These are phyloP conservation scores for Phrixothrix hirtus DNA, from an alignment of 2,888 invertebrate genomes.

Conservation along the genomic window DNA sequence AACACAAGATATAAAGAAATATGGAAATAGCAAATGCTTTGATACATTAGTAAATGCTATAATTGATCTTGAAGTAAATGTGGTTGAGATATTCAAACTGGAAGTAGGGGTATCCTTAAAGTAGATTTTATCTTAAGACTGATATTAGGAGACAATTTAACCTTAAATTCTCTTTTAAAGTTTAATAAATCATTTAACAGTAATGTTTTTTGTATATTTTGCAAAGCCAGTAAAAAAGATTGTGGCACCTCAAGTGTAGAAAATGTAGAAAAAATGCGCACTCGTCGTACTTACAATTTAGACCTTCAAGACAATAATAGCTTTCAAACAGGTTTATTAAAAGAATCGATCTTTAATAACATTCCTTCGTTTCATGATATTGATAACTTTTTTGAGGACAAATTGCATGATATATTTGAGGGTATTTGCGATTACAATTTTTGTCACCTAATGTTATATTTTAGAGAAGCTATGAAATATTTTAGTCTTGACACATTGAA, in stretches of 20 bases:
- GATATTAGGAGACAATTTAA: neutral
- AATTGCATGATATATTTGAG: constrained; percentile 1
- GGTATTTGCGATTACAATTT: constrained; percentile 1
- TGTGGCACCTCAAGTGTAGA: no score
- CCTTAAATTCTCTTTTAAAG: neutral
- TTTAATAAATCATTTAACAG: neutral
- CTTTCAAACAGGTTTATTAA: neutral
- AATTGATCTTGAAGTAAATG: neutral
- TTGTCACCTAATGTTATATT: neutral
- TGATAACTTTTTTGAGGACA: neutral
- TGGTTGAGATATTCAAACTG: neutral
- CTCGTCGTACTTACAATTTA: no score
- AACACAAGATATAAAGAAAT: neutral
- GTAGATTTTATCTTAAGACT: constrained; percentile 1
- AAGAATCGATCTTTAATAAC: neutral
- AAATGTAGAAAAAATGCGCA: no score
- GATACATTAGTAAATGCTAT: no score
- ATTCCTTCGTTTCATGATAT: neutral
- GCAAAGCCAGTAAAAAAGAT: no score
- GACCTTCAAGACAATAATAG: no score
- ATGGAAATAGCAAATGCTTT: no score
- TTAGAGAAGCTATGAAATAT: neutral
- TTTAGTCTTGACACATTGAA: neutral
- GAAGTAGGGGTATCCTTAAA: neutral
- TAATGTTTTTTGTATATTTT: no score